A percentile compares a stretch with the other conserved stretches of the same genome.
These are phyloP conservation scores for Platorchestia sp. DNA, from an alignment of 1,140 invertebrate genomes.

Conservation along the genomic window DNA sequence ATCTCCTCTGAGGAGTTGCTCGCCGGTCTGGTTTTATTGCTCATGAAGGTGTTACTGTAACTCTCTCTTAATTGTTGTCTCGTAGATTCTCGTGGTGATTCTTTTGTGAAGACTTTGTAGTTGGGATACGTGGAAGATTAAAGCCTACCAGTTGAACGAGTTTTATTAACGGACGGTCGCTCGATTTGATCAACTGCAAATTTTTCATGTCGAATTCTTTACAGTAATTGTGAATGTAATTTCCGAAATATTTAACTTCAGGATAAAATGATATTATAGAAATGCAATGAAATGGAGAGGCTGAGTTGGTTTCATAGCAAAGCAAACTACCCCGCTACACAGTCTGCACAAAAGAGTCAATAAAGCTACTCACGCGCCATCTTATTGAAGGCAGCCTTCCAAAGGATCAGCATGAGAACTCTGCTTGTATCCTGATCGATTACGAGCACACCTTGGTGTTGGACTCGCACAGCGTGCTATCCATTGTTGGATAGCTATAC, in stretches of 20 bases:
- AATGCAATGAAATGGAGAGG: neutral
- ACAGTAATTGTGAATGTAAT: neutral
- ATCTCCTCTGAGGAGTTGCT: neutral
- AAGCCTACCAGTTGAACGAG: neutral
- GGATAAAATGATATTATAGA: neutral
- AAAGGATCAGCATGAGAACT: neutral
- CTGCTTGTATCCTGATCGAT: neutral
- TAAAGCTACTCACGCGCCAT: neutral
- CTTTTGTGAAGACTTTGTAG: neutral
- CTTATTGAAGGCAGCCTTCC: neutral
- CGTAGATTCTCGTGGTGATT: neutral
- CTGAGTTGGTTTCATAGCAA: no score
- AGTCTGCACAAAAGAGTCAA: neutral
- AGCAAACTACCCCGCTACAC: no score
- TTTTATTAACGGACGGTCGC: neutral
- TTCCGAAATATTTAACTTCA: neutral
- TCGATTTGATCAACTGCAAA: neutral
- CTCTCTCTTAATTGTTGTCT: neutral
- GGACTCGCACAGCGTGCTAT: neutral
- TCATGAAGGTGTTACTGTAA: neutral
- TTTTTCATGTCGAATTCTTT: neutral
- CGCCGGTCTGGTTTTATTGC: slow-evolving; percentile 6
- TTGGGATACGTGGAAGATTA: neutral
- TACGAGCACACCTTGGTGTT: neutral
- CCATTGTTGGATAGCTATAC: neutral